phyloP scores from a whole-genome alignment of 2,888 invertebrate genomes.

The Gonocerus acuteangulatus region DNA sequence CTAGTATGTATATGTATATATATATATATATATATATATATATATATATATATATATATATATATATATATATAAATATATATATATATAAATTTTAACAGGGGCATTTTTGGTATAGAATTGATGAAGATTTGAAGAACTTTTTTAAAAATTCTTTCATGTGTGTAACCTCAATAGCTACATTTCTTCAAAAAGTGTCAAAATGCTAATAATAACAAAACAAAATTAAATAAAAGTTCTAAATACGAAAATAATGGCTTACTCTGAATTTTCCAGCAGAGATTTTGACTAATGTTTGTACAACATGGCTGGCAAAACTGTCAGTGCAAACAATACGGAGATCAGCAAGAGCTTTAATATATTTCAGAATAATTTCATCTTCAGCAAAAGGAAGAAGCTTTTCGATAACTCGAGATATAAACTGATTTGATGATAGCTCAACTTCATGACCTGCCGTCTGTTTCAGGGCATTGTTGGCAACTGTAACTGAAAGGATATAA shows the following conservation, averaged over 20 bases:
- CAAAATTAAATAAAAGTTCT: background rate
- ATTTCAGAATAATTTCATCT: constrained; percentile 55
- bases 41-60: no score
- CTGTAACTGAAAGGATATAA: constrained; percentile 53
- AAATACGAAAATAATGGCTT: background rate
- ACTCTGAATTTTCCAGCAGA: constrained; percentile 48
- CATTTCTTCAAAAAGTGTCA: no score
- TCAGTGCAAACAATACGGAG: constrained; percentile 65
- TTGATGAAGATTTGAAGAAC: no score
- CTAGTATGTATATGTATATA: no score
- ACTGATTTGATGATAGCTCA: constrained; percentile 67
- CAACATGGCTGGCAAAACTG: constrained; percentile 68
- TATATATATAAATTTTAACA: no score
- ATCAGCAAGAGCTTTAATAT: constrained; percentile 54
- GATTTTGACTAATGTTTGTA: constrained; percentile 59
- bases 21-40: no score
- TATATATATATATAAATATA: no score
- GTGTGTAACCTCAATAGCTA: no score
- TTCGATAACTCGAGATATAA: constrained; percentile 70
- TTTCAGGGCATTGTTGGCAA: constrained; percentile 69
- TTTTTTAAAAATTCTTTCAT: no score
- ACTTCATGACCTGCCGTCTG: constrained; percentile 63
- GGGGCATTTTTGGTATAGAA: no score
- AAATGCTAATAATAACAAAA: no score
- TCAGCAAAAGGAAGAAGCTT: constrained; percentile 61